These are phyloP conservation scores for Teinopalpus imperialis DNA, from an alignment of 2,888 invertebrate genomes.

Conservation along the genomic window DNA sequence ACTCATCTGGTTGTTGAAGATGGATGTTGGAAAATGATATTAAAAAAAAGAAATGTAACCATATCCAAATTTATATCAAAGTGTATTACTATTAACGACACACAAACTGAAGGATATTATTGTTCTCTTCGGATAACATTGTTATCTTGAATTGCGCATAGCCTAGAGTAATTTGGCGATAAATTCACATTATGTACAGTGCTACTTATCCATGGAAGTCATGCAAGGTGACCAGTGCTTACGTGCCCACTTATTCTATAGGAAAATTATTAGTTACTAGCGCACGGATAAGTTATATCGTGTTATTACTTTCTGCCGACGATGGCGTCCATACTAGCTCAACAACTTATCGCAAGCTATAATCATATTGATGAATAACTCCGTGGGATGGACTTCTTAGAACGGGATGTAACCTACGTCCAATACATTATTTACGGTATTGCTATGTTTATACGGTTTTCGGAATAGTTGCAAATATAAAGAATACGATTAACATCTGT, in stretches of 20 bases:
- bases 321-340: constrained; percentile 33
- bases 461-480: neutral
- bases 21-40: too few species aligned
- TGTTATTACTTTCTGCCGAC: constrained; percentile 38
- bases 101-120: too few species aligned
- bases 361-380: constrained; percentile 47
- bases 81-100: too few species aligned
- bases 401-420: constrained; percentile 27
- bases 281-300: constrained; percentile 38
- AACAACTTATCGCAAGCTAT: constrained; percentile 33
- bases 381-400: constrained; percentile 27
- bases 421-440: neutral
- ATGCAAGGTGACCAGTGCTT: constrained; percentile 11
- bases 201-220: constrained; percentile 1
- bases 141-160: neutral
- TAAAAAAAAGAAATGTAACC: too few species aligned
- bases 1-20: too few species aligned
- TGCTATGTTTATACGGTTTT: neutral
- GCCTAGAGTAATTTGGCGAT: constrained; percentile 7
- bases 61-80: too few species aligned
- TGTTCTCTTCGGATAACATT: neutral
- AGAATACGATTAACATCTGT: too few species aligned
- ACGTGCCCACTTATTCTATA: constrained; percentile 21
- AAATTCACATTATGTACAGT: constrained; percentile 3
- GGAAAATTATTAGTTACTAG: constrained; percentile 27